phyloP scores from a whole-genome alignment of 1,140 invertebrate genomes.

The Ooceraea biroi region DNA sequence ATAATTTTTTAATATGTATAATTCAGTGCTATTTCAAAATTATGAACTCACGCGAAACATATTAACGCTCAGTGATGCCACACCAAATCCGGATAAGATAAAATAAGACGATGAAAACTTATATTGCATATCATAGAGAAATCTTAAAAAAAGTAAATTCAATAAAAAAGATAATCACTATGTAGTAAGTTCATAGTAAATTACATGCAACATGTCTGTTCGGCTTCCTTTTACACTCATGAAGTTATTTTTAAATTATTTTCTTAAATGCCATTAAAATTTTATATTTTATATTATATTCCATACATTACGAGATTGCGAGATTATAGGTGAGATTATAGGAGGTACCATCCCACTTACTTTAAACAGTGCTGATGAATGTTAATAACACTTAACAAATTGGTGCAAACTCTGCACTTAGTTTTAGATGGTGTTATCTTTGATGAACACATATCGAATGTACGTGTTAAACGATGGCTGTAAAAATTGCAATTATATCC shows the following conservation, averaged over 20 bases:
- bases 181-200: neutral
- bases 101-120: slow-evolving; percentile 32
- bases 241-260: neutral
- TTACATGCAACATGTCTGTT: neutral
- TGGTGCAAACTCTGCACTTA: slow-evolving; percentile 1
- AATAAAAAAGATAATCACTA: slow-evolving; percentile 7
- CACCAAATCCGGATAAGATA: neutral
- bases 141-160: slow-evolving; percentile 23
- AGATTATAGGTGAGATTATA: too few species aligned
- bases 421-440: neutral
- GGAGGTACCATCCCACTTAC: neutral
- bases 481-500: neutral
- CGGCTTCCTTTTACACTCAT: neutral
- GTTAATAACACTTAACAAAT: slow-evolving; percentile 21
- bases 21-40: neutral
- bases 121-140: neutral
- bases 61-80: slow-evolving; percentile 39
- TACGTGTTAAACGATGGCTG: slow-evolving; percentile 22
- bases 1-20: neutral
- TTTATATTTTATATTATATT: slow-evolving; percentile 7
- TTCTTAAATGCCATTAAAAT: slow-evolving; percentile 8
- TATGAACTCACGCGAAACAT: slow-evolving; percentile 44
- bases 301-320: neutral
- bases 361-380: slow-evolving; percentile 50
- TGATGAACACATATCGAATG: neutral